Evolutionary conservation across 2,797 vertebrate genomes (phyloP), one percentile per base, ranked within the genome.

Genomic region (Gastrophryne carolinensis): DNA sequence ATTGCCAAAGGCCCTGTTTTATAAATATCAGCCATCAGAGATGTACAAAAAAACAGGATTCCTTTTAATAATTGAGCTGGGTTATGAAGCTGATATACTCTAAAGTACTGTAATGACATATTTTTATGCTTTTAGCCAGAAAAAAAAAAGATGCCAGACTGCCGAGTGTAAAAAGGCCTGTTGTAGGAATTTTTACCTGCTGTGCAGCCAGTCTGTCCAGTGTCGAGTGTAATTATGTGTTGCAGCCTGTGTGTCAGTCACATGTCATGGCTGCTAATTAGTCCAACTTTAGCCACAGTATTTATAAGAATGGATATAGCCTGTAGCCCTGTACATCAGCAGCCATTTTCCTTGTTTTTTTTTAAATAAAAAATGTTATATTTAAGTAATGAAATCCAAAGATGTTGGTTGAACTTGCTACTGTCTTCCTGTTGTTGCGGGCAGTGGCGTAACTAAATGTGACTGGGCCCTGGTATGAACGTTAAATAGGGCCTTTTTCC

Each of bases 111-210:
- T 21, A 47, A 47, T 17, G n/a, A 47, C 21, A 21, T 47, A 13
- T 19, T 32, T 32, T 64, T 65, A 12, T 32, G 27, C 44, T 34
- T 64, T 64, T 30, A 30, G 61, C 29, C 15, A 27, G 61, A 7
- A 13, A 13, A 19, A 12, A 65, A 27, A 65, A 65, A 49, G 21
- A 65, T 65, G 44, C 49, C 19, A 65, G 21, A 65, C 21, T 23
- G 17, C 44, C 13, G 29, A 50, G 19, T 19, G 32, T 65, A 50
- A n/a, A 65, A 65, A 65, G 44, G 62, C 49, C 17, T 65, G 49
- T 65, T 65, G 49, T 65, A 8, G 49, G 50, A 65, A 41, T 50
- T 50, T 26, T 17, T 65, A 50, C 44, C 62, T 65, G 62, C 62
- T 65, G 44, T 65, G 62, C 11, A 13, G 44, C 62, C 32, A 50